Base-by-base conservation (phyloP, 2,797 vertebrate species). In the Gymnothorax reevesii region DNA sequence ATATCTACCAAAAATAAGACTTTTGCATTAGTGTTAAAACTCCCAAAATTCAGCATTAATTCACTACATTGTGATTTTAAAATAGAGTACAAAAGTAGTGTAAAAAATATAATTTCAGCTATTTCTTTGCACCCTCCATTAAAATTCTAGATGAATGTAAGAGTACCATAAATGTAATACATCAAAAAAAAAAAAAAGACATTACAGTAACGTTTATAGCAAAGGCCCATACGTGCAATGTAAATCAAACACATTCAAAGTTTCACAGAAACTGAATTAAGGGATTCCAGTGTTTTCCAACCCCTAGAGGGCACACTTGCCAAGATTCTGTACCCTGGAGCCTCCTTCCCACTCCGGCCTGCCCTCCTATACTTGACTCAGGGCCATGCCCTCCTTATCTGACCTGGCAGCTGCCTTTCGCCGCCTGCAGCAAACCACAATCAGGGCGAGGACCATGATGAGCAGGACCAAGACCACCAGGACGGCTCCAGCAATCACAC, bases 261-360 rank as follows among this genome's bases (percentile, higher is more conserved):
- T 95, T 96, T 96, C 95, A 95, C 3, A 93, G 94, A 96, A 96
- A 96, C 94, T 89, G 84, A 87, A 87, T 55, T 64, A 27, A 7
- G 9, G 75, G 88, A 88, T 88, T 92, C 88, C 90, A 69, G 71
- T 85, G 59, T 85, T 86, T 85, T 83, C 27, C n/a, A n/a, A 77
- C 12, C 55, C 57, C 25, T 59, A 59, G n/a, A 57, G 0, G 7
- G 22, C 0, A 82, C 7, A 7, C 49, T 42, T 2, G 12, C 55
- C 20, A 52, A 3, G 73, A 3, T 77, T n/a, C 77, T 5, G n/a
- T 4, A 60, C 66, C 57, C 25, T 8, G 49, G 20, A 13, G 57
- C 15, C 13, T 66, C n/a, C 49, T 20, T 9, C 33, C 73, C 13
- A 13, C 27, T 42, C 27, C 69, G 8, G 25, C 8, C 71, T 42